Evolutionary conservation across 2,888 invertebrate species (phyloP), one percentile per base, ranked within the genome.

Genomic region (Pomacea canaliculata): DNA sequence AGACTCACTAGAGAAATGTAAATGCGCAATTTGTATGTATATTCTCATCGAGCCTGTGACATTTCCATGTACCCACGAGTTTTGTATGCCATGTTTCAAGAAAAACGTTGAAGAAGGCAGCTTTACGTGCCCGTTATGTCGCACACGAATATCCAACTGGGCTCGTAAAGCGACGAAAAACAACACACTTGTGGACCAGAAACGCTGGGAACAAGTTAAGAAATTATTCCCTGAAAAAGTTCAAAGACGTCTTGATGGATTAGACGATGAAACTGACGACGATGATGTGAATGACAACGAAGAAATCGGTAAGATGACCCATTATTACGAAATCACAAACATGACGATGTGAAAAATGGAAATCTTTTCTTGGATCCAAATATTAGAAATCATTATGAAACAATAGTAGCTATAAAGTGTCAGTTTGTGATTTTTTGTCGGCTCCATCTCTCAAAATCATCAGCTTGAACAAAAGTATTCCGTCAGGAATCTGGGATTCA

Each of bases 21-120:
- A 93, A 88, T 96, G 96, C 92, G 94, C 95, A 80, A 94, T 96
- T 90, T 96, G 96, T 91, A 93, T 95, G 89, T 94, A 94, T 81
- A 94, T 96, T 87, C 92, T 95, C 85, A 93, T 95, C 86, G 94
- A 96, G 91, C 96, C 96, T 63, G 95, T 96, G 78, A 94, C 95
- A 37, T 92, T 96, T 89, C 96, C 96, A 48, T 96, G 96, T 91
- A 93, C 92, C 82, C 96, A 96, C 92, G 93, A 93, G 87, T 94
- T 96, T 90, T 96, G 96, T 91, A 92, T 93, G 82, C 91, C 92
- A 77, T 96, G 96, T 92, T 95, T 96, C 85, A 93, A 94, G 88
- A 93, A 94, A 82, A 94, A 94, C 86, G 93, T 96, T 86, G 93
- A 94, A 91, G 94, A 95, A 92, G 94, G 94, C 89, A 94, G 94